Percentiles rank a stretch among this genome's conserved stretches.
These are phyloP conservation scores for Bombyx mandarina DNA, from an alignment of 1,140 invertebrate genomes.

Conservation along the genomic window DNA sequence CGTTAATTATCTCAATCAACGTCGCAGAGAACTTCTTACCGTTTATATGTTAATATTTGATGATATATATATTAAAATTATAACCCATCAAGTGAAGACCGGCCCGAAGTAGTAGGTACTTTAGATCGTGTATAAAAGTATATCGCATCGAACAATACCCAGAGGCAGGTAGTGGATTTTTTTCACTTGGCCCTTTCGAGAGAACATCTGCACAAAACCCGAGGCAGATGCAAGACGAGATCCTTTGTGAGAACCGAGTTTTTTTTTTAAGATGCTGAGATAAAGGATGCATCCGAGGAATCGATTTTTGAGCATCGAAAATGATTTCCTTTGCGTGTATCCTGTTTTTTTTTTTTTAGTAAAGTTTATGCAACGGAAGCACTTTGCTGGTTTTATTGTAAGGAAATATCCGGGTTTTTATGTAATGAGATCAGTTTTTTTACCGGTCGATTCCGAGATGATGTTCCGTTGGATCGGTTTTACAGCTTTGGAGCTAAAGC, in stretches of 20 bases:
- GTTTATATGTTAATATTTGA: too few species aligned
- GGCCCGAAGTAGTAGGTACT: conserved; percentile 6
- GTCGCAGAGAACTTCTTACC: too few species aligned
- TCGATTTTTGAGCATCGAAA: conserved; percentile 39
- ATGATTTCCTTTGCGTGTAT: conserved; percentile 26
- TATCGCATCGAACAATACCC: conserved; percentile 25
- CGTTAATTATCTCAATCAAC: too few species aligned
- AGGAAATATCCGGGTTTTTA: too few species aligned
- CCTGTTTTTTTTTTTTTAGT: conserved; percentile 13
- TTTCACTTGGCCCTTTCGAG: conserved; percentile 30
- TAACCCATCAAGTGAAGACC: too few species aligned
- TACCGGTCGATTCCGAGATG: too few species aligned
- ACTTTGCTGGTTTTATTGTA: too few species aligned
- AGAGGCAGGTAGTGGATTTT: conserved; percentile 49
- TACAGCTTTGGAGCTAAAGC: too few species aligned
- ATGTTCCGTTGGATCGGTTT: too few species aligned
- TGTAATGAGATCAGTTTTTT: too few species aligned
- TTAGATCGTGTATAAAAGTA: conserved; percentile 39
- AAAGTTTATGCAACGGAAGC: not conserved
- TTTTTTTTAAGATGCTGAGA: conserved; percentile 33
- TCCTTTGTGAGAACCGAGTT: conserved; percentile 25
- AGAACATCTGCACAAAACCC: conserved; percentile 47
- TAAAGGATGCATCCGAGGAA: conserved; percentile 28
- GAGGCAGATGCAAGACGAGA: conserved; percentile 42
- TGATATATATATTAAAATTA: too few species aligned